phyloP scores from a whole-genome alignment of 2,797 vertebrate species.

The Iguana delicatissima region DNA sequence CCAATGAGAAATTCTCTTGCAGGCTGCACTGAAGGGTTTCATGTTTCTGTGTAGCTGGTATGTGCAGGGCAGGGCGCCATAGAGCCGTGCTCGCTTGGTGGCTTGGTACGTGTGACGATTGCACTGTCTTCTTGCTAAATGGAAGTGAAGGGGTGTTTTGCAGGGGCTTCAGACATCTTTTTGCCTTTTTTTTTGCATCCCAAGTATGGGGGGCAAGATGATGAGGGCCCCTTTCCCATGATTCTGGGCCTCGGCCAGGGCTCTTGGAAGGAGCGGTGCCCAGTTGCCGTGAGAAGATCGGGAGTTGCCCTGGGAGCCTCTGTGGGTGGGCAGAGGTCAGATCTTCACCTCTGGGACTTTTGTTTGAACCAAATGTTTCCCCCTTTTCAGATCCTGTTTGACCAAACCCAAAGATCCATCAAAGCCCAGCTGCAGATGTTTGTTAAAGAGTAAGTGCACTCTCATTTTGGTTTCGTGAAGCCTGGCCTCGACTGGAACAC shows the following conservation, averaged over 20 bases:
- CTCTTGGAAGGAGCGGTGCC: neutral
- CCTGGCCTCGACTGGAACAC: no score
- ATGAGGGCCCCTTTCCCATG: neutral
- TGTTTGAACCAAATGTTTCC: slow-evolving; percentile 40
- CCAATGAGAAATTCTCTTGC: no score
- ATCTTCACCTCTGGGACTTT: neutral
- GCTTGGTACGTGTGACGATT: neutral
- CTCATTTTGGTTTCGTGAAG: neutral
- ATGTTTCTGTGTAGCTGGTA: no score
- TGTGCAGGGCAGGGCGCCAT: no score
- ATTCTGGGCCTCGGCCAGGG: neutral
- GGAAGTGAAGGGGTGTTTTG: neutral
- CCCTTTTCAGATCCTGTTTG: slow-evolving; percentile 93
- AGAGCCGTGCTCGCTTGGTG: no score
- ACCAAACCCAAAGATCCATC: slow-evolving; percentile 97
- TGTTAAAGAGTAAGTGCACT: slow-evolving; percentile 94
- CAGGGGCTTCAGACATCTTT: neutral
- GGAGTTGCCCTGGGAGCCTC: no score
- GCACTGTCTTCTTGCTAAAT: neutral
- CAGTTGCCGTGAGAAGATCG: no score
- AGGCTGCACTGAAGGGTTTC: no score
- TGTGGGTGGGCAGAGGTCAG: no score
- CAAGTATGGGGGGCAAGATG: no score
- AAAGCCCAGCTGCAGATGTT: slow-evolving; percentile 97
- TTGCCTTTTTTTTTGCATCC: no score